A percentile compares a stretch with the other conserved stretches of the same genome.
Evolutionary conservation across 2,113 vertebrate genomes (phyloP).

Genomic region (Microcebus ravelobensis): DNA sequence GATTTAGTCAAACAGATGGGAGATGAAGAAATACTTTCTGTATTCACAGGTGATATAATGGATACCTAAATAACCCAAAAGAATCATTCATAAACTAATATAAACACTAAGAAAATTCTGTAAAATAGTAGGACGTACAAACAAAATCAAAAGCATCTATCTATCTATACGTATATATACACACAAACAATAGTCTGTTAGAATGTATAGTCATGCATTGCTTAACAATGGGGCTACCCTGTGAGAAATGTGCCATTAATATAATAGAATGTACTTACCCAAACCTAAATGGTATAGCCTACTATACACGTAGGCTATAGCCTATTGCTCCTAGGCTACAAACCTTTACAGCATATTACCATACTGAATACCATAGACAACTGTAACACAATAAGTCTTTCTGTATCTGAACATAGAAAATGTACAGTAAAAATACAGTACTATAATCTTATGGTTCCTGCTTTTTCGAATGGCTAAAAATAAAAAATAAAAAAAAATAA

Average conservation of each 20-base stretch:
- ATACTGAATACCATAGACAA: neutral
- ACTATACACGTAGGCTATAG: neutral
- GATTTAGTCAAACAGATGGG: neutral
- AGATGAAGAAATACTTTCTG: neutral
- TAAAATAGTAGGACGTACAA: neutral
- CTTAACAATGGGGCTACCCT: neutral
- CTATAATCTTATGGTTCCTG: neutral
- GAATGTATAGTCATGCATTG: neutral
- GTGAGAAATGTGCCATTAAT: neutral
- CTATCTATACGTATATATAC: neutral
- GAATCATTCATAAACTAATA: neutral
- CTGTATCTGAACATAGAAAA: neutral
- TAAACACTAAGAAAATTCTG: neutral
- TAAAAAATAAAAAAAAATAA: no score
- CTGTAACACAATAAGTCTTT: neutral
- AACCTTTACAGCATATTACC: neutral
- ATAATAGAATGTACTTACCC: neutral
- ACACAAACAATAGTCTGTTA: neutral
- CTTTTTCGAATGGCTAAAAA: no score
- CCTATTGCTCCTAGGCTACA: neutral
- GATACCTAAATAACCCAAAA: neutral
- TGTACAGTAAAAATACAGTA: neutral
- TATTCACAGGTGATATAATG: neutral
- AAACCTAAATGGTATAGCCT: neutral
- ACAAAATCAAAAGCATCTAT: neutral